Evolutionary conservation across 2,888 invertebrate genomes (phyloP).

Genomic region (Thecophora atra): DNA sequence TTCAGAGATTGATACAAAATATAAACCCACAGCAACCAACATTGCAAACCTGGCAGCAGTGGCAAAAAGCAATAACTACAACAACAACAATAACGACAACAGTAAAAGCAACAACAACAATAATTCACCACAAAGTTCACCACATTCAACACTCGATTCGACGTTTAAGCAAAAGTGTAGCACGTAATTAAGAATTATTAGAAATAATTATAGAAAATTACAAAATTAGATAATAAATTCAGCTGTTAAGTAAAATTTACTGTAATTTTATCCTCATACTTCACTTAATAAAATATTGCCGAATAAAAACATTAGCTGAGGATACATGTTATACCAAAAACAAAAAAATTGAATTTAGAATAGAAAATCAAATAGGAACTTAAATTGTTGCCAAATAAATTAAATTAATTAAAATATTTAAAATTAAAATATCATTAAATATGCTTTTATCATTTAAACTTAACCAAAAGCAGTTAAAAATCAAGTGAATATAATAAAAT

Average conservation of each 20-base stretch:
- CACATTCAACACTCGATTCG: conserved; percentile 56
- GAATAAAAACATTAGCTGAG: conserved; percentile 39
- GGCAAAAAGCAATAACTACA: conserved; percentile 20
- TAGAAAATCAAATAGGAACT: background rate
- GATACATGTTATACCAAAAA: conserved; percentile 55
- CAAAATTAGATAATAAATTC: background rate
- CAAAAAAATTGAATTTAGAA: conserved; percentile 14
- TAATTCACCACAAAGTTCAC: conserved; percentile 40
- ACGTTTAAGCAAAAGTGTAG: conserved; percentile 64
- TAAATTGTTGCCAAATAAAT: background rate
- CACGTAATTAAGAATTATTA: conserved; percentile 47
- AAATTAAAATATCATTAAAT: background rate
- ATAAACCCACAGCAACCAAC: conserved; percentile 49
- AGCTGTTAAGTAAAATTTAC: background rate
- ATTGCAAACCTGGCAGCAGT: conserved; percentile 34
- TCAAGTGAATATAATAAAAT: too few relatives aligned
- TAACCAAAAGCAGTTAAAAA: background rate
- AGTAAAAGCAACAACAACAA: conserved; percentile 34
- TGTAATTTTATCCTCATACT: background rate
- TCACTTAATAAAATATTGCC: background rate
- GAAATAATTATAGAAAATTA: background rate
- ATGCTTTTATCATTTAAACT: background rate
- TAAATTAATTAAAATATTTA: background rate
- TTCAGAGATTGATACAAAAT: conserved; percentile 26
- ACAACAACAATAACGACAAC: conserved; percentile 46